Base-by-base conservation (phyloP, 2,797 vertebrate genomes). In the Remorina albescens region DNA sequence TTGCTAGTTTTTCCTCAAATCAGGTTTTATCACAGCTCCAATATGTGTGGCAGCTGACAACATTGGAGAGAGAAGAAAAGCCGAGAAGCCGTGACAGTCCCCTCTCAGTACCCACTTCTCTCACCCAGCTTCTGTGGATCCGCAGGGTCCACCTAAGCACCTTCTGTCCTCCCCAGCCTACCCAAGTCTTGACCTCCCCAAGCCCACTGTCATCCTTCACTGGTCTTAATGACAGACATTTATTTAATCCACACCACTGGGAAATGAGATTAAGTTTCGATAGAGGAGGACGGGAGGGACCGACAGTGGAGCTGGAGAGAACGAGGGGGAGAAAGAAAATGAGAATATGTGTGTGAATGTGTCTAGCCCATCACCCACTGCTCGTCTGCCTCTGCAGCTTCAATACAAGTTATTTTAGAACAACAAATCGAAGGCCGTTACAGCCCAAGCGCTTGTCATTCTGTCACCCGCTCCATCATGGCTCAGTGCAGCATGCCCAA, bases 181-280 rank as follows among this genome's bases (percentile, higher is more conserved):
- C 58, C 69, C 32, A 9, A 37, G 75, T 77, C 79, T 60, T 76
- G 79, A 84, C 80, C 79, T 84, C 74, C 74, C 46, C 59, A 25
- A 70, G 78, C 76, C 71, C 69, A 76, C 53, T 28, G 37, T 80
- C 76, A 80, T 79, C 80, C 86, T 89, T 88, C 87, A 86, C 76
- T 62, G 76, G 53, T 74, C 79, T 82, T 91, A 89, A 92, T 91
- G 88, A 86, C 85, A 84, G 75, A 81, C 87, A 82, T 88, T 91
- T 90, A 89, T 87, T 91, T 89, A 84, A 90, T 90, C 86, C 85
- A 67, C 80, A 81, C 84, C 78, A 76, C 71, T 71, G 80, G 82
- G 81, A 86, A 89, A 91, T 78, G 61, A 86, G 83, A 91, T 92
- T 88, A 90, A 90, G 82, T 83, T 86, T 72, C 50, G 58, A 72